Base-by-base conservation (phyloP, 2,888 invertebrate genomes). In the Epistrophella euchroma region DNA sequence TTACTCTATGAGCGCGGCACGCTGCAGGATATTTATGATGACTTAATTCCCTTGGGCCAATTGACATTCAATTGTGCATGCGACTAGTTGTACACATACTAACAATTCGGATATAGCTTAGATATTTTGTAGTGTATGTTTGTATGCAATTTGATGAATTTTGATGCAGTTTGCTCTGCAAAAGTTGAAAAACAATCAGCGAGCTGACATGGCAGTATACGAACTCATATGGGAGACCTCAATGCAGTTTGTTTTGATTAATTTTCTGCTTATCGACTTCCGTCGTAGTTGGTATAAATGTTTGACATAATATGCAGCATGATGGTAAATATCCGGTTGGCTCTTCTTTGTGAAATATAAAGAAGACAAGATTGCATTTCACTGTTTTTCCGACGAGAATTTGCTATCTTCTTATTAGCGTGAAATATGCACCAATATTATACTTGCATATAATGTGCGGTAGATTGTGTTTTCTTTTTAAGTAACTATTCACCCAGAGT, bases 211-310 rank as follows among this genome's bases (percentile, higher is more conserved):
- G 17, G 55, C 25, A n/a, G 66, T 66, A 71, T 73, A 68, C 71
- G 43, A 50, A 71, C 17, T 60, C 64, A 72, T 71, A 37, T 68
- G 52, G 28, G 71, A 81, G 84, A 76, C 80, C 76, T 80, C 80
- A 56, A 70, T 85, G 81, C 85, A 86, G 86, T 86, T 82, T 86
- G 86, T 86, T 86, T 82, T 86, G 86, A 86, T 86, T 86, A 86
- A 86, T 86, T 86, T 86, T 86, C 86, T 82, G 86, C 86, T 86
- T 86, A 82, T 86, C 86, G 86, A 86, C 86, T 86, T 86, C 86
- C 86, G 86, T 81, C 85, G 85, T 85, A 35, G 77, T 60, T 62
- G 70, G 73, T 70, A 32, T 50, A 52, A 72, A 35, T 86, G 86
- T 81, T 85, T 80, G 80, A 72, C 75, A 68, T 66, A 43, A 19